A percentile compares a stretch with the other conserved stretches of the same genome.
phyloP scores from a whole-genome alignment of 2,113 vertebrate genomes.

The Myotis lucifugus region DNA sequence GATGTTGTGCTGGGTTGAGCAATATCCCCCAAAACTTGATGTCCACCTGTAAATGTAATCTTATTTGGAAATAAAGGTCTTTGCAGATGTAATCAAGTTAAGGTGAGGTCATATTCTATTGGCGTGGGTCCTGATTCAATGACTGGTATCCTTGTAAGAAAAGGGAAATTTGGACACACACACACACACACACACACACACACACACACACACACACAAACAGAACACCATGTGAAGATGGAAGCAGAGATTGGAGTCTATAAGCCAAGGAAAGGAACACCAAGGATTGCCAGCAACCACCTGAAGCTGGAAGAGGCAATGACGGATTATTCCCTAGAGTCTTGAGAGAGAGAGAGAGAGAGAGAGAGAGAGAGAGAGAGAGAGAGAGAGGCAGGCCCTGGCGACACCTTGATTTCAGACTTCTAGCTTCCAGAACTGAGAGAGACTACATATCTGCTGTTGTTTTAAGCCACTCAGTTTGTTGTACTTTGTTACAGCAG shows the following conservation, averaged over 20 bases:
- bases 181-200: not conserved
- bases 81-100: conserved; percentile 29
- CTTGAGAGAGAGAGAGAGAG: not conserved
- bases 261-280: not conserved
- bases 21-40: not conserved
- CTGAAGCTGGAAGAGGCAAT: conserved; percentile 5
- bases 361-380: no score
- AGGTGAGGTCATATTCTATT: not conserved
- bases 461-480: not conserved
- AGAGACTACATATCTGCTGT: not conserved
- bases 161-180: not conserved
- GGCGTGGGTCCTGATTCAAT: conserved; percentile 15
- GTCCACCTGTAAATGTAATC: not conserved
- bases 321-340: not conserved
- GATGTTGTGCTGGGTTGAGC: not conserved
- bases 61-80: conserved; percentile 40
- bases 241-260: not conserved
- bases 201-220: not conserved
- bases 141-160: not conserved
- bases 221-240: not conserved
- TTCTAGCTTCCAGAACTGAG: not conserved
- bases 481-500: not conserved
- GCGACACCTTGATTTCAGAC: not conserved
- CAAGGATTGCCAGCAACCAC: not conserved
- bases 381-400: not conserved